phyloP scores from a whole-genome alignment of 2,113 vertebrate species.

The Stegostoma tigrinum region DNA sequence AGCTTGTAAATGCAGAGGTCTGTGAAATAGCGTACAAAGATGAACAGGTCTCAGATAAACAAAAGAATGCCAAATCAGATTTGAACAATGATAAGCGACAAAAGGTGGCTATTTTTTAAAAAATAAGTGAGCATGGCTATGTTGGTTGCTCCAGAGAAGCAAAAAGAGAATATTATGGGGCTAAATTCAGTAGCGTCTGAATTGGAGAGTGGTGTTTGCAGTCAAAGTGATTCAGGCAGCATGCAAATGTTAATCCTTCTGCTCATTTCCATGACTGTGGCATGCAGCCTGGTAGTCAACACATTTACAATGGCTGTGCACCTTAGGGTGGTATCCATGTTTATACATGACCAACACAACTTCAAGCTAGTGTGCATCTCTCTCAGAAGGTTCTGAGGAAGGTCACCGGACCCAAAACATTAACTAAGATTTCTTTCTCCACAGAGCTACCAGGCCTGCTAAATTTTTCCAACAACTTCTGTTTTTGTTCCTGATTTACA shows the following conservation, averaged over 20 bases:
- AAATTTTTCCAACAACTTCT: no score
- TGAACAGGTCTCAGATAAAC: not conserved
- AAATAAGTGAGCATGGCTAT: not conserved
- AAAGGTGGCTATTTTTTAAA: not conserved
- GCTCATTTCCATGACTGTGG: not conserved
- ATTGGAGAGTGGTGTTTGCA: not conserved
- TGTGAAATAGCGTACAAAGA: not conserved
- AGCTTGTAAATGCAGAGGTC: conserved; percentile 2
- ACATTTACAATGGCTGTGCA: no score
- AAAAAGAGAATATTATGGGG: not conserved
- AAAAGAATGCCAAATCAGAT: not conserved
- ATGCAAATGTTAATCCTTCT: not conserved
- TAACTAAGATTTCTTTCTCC: no score
- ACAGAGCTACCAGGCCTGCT: no score
- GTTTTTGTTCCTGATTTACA: no score
- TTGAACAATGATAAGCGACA: not conserved
- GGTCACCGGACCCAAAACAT: no score
- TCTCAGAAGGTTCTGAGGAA: no score
- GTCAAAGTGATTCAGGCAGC: not conserved
- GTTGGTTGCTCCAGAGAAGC: not conserved
- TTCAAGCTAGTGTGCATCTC: no score
- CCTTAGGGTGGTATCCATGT: no score
- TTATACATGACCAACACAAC: no score
- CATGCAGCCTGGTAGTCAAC: not conserved
- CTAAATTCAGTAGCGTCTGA: not conserved